phyloP scores from a whole-genome alignment of 1,140 invertebrate genomes.

The Doryteuthis pealeii region DNA sequence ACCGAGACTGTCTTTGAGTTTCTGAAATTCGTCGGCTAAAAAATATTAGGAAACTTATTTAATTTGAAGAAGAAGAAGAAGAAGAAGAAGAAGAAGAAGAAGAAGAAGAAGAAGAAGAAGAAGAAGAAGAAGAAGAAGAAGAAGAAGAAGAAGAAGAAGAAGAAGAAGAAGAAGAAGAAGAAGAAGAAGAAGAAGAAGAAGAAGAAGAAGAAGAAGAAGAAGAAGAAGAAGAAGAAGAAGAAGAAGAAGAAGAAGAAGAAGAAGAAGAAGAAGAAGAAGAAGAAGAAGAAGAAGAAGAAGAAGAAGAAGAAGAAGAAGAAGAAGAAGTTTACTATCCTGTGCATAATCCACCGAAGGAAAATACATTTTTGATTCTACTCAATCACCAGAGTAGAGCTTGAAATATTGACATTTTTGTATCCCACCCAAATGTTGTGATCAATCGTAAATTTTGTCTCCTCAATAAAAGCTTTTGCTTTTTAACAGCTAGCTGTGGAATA shows the following conservation, averaged over 20 bases:
- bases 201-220: background rate
- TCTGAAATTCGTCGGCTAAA: no score
- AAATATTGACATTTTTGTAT: no score
- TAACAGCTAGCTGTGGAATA: no score
- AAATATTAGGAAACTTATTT: background rate
- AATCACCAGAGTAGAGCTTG: no score
- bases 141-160: background rate
- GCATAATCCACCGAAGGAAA: no score
- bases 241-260: background rate
- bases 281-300: background rate
- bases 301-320: background rate
- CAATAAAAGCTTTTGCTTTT: no score
- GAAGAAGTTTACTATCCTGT: background rate
- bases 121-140: conserved; percentile 11
- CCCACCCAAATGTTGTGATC: no score
- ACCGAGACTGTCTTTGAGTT: no score
- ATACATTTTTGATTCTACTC: no score
- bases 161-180: background rate
- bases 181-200: background rate
- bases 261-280: conserved; percentile 2
- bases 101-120: background rate
- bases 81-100: background rate
- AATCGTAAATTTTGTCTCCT: no score
- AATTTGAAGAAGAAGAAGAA: background rate
- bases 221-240: conserved; percentile 6